Evolutionary conservation across 2,797 vertebrate genomes (phyloP).

Genomic region (Coccyzus lansbergi): DNA sequence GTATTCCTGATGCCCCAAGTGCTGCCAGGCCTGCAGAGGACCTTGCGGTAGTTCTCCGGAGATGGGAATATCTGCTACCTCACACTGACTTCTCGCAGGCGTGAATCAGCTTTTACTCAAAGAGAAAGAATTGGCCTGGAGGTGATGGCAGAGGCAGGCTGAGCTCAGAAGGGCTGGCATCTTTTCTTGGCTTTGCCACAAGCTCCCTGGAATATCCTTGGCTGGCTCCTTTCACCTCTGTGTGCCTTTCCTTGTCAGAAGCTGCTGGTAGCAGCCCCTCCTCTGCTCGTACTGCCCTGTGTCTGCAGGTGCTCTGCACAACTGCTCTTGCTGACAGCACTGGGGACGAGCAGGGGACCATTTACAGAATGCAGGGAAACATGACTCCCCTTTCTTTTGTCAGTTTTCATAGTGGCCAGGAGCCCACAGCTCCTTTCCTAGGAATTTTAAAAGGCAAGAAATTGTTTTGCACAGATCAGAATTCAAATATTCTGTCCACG

Average conservation of each 20-base stretch:
- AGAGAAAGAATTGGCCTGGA: constrained; percentile 53
- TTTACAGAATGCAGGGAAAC: neutral
- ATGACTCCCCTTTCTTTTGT: neutral
- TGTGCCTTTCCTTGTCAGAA: constrained; percentile 13
- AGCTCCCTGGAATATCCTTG: constrained; percentile 51
- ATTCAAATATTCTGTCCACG: neutral
- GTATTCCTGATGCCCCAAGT: neutral
- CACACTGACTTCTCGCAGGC: constrained; percentile 1
- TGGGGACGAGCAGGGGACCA: neutral
- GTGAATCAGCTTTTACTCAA: constrained; percentile 60
- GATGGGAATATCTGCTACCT: constrained; percentile 30
- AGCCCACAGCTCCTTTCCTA: neutral
- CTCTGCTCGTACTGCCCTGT: neutral
- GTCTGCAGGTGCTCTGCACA: neutral
- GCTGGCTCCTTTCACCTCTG: constrained; percentile 24
- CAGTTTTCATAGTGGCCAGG: neutral
- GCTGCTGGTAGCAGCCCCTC: neutral
- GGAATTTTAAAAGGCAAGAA: neutral
- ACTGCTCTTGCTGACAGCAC: neutral
- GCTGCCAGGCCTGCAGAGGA: neutral
- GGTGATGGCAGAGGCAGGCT: constrained; percentile 63
- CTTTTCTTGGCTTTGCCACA: constrained; percentile 47
- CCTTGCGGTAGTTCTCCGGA: neutral
- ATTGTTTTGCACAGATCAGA: neutral
- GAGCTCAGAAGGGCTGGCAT: constrained; percentile 57